phyloP scores from a whole-genome alignment of 2,797 vertebrate genomes.

The Clarias pachynema region DNA sequence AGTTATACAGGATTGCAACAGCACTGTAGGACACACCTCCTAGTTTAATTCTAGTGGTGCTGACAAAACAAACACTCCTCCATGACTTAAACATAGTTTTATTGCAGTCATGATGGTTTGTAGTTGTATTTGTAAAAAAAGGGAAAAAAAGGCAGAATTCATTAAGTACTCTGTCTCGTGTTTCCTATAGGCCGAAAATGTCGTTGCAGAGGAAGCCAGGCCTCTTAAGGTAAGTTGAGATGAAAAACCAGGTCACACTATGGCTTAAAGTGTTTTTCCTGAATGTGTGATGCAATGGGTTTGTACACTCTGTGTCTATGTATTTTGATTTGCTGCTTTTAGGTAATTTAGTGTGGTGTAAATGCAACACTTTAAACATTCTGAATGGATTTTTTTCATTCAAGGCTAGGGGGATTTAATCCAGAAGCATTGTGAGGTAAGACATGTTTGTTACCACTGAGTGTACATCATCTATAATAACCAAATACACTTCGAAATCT shows the following conservation, averaged over 20 bases:
- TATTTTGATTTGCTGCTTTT: not conserved
- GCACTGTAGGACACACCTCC: not conserved
- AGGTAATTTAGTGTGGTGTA: not conserved
- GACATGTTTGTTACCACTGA: conserved; percentile 1
- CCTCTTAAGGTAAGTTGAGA: conserved; percentile 72
- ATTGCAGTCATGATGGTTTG: not conserved
- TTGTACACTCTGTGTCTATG: not conserved
- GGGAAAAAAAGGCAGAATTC: not conserved
- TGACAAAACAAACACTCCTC: not conserved
- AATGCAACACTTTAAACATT: not conserved
- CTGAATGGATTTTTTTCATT: not conserved
- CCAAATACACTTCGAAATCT: not conserved
- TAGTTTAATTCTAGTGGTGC: not conserved
- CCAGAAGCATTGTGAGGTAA: conserved; percentile 78
- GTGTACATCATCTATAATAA: not conserved
- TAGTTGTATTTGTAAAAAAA: not conserved
- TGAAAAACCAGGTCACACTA: not conserved
- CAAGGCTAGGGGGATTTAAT: conserved; percentile 72
- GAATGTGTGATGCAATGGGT: not conserved
- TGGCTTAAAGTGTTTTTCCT: not conserved
- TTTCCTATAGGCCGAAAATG: conserved; percentile 79
- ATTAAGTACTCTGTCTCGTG: conserved; percentile 14
- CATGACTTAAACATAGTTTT: not conserved
- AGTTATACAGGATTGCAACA: not conserved
- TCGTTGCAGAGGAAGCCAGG: conserved; percentile 80